Base-by-base conservation (phyloP, 2,888 invertebrate genomes). In the Microctonus brassicae region DNA sequence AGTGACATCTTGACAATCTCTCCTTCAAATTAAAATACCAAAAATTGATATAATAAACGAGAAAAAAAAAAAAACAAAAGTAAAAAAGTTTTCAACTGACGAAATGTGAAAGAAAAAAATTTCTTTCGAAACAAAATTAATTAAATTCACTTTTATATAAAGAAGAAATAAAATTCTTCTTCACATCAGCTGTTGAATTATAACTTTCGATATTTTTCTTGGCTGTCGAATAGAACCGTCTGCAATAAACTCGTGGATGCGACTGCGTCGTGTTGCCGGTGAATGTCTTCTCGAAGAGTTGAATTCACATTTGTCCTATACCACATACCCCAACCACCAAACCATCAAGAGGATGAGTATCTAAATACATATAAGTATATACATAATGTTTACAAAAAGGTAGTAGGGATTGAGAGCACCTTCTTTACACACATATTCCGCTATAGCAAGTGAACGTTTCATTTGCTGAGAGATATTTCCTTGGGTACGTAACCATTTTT, bases 161-260 rank as follows among this genome's bases (percentile, higher is more conserved):
- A 65, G 36, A 20, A 60, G 69, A 53, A 61, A 60, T 71, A 60
- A 63, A n/a, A n/a, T n/a, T n/a, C n/a, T 70, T 76, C 70, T 76
- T 70, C 60, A 67, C 70, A 62, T 42, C 39, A 33, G 9, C 6
- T 42, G n/a, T 20, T 61, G 17, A 36, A 36, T 17, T 29, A n/a
- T 34, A n/a, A 42, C 20, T n/a, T 42, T 10, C 29, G 47, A 69
- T 72, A 22, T 20, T 22, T 33, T 22, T 47, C 9, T 13, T 13
- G 20, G 64, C 33, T 20, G 7, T n/a, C 20, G 24, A 52, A 42
- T 22, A 74, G 73, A 75, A 83, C 84, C 83, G 81, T 82, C 82
- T 79, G 80, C 80, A 79, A 79, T 79, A 79, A 79, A 80, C 78
- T 83, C 82, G 80, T 79, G 73, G 81, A 84, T 81, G 81, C 82